These are phyloP conservation scores for Laterallus jamaicensis DNA, from an alignment of 2,113 vertebrate genomes.

Conservation along the genomic window DNA sequence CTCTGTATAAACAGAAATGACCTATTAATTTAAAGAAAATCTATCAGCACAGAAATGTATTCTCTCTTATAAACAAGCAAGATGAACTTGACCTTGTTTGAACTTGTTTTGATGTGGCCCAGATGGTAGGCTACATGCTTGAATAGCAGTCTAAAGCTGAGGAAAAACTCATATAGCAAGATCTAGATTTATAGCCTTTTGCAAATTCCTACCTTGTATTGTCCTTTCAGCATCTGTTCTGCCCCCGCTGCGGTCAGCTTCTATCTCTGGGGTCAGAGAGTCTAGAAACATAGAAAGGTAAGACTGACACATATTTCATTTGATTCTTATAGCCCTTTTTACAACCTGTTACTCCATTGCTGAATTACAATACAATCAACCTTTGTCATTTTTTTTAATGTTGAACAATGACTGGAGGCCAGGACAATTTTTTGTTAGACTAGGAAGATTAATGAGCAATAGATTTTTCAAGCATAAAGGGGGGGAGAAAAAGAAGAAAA, in stretches of 20 bases:
- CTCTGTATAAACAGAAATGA: constrained; percentile 78
- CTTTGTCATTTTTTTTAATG: constrained; percentile 74
- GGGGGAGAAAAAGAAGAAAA: neutral
- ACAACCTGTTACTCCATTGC: constrained; percentile 75
- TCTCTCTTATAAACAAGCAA: constrained; percentile 81
- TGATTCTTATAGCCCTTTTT: constrained; percentile 70
- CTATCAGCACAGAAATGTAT: constrained; percentile 77
- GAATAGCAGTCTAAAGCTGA: constrained; percentile 94
- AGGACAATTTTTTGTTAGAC: constrained; percentile 61
- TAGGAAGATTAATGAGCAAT: constrained; percentile 65
- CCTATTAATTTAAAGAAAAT: constrained; percentile 82
- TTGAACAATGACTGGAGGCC: constrained; percentile 69
- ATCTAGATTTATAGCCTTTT: constrained; percentile 97
- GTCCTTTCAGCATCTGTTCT: constrained; percentile 99
- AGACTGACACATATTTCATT: constrained; percentile 81
- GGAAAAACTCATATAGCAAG: constrained; percentile 90
- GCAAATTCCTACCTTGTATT: constrained; percentile 99
- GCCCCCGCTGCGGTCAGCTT: constrained; percentile 98
- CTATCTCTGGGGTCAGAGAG: constrained; percentile 99
- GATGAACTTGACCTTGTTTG: constrained; percentile 95
- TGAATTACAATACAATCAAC: constrained; percentile 77
- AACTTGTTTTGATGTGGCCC: constrained; percentile 93
- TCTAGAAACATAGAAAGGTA: constrained; percentile 94
- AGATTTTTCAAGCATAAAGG: constrained; percentile 37
- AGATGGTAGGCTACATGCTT: constrained; percentile 97